Evolutionary conservation across 2,797 vertebrate species (phyloP).

Genomic region (Garrulus glandarius): DNA sequence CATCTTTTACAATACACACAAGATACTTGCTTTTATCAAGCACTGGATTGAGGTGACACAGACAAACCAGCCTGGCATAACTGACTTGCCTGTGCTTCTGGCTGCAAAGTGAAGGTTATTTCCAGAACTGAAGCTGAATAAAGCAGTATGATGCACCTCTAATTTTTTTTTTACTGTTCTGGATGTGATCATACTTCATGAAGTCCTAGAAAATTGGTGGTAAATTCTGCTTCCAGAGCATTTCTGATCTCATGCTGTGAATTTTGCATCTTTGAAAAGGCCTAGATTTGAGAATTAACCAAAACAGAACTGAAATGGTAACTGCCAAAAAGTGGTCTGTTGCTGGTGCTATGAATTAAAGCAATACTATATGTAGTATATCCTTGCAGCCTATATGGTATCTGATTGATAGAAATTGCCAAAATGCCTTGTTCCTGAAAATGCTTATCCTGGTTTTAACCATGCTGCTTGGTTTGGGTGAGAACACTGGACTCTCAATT

Average conservation of each 20-base stretch:
- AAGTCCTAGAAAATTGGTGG: neutral
- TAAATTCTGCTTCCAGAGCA: neutral
- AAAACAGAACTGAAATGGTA: neutral
- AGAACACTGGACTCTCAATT: neutral
- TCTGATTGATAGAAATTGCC: neutral
- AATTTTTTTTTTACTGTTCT: neutral
- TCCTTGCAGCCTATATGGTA: neutral
- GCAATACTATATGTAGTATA: neutral
- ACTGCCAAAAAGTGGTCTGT: neutral
- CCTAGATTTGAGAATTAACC: neutral
- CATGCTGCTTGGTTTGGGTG: neutral
- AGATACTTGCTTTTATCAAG: neutral
- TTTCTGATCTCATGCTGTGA: neutral
- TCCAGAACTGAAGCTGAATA: neutral
- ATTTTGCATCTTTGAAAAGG: neutral
- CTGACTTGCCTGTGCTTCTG: neutral
- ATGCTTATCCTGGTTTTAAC: neutral
- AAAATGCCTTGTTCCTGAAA: neutral
- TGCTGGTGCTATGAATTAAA: neutral
- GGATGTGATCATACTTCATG: neutral
- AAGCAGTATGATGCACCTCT: neutral
- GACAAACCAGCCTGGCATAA: neutral
- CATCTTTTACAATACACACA: neutral
- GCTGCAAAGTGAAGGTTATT: neutral
- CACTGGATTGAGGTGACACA: neutral